Percentiles rank a stretch among this genome's conserved stretches.
These are phyloP conservation scores for Trypoxylon attenuatum DNA, from an alignment of 2,888 invertebrate genomes.

Conservation along the genomic window DNA sequence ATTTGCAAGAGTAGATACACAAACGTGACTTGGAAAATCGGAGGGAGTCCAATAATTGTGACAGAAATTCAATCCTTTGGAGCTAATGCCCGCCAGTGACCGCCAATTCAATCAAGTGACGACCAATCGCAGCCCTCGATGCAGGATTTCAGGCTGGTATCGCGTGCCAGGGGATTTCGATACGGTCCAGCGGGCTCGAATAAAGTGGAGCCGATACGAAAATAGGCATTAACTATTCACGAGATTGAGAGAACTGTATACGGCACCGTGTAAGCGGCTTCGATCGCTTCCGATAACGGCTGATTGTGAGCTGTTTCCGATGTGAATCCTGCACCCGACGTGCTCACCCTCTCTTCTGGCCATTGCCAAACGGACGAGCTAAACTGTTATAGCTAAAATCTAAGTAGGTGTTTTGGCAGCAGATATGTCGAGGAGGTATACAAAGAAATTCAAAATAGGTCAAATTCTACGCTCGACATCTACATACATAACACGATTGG, in stretches of 20 bases:
- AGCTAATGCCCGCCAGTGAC: constrained; percentile 62
- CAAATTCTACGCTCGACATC: no score
- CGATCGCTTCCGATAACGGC: constrained; percentile 15
- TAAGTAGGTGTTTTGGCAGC: no score
- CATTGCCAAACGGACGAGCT: no score
- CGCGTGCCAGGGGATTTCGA: constrained; percentile 48
- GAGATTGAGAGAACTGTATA: constrained; percentile 37
- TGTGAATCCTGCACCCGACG: neutral
- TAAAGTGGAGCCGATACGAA: constrained; percentile 50
- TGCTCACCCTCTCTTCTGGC: no score
- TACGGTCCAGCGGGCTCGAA: constrained; percentile 47
- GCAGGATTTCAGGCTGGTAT: constrained; percentile 52
- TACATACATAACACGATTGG: no score
- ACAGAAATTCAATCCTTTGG: constrained; percentile 63
- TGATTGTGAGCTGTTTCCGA: constrained; percentile 19
- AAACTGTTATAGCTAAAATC: no score
- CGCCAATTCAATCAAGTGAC: constrained; percentile 65
- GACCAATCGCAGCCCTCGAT: constrained; percentile 56
- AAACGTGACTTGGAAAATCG: constrained; percentile 17
- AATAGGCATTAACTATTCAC: constrained; percentile 54
- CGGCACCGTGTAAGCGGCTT: constrained; percentile 32
- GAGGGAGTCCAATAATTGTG: constrained; percentile 59
- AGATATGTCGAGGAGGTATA: no score
- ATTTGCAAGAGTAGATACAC: constrained; percentile 6
- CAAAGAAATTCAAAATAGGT: no score